Conservation (phyloP, 2,113 vertebrate genomes). For the Silurus glanis region DNA sequence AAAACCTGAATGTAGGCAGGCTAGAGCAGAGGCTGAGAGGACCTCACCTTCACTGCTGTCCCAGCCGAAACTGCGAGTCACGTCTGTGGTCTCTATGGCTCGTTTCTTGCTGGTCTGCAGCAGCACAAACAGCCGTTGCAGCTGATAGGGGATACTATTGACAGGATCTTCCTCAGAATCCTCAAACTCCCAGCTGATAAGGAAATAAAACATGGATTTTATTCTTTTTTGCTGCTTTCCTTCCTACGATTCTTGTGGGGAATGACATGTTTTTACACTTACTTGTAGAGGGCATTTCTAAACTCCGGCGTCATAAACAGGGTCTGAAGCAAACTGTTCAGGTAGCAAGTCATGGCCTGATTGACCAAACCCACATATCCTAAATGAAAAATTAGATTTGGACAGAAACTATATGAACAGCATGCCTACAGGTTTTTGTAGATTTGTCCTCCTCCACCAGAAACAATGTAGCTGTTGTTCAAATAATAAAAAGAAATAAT, state of each 20-base stretch:
- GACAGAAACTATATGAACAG: neutral
- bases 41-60: slow-evolving; percentile 91
- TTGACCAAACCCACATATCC: slow-evolving; percentile 98
- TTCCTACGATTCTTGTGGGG: no score
- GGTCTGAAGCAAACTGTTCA: slow-evolving; percentile 97
- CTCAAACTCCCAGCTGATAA: slow-evolving; percentile 95
- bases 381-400: slow-evolving; percentile 59
- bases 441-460: neutral
- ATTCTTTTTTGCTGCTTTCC: neutral
- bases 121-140: slow-evolving; percentile 95
- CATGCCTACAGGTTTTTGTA: neutral
- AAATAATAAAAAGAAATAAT: neutral
- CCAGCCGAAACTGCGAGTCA: slow-evolving; percentile 98
- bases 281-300: slow-evolving; percentile 98
- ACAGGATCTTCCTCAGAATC: slow-evolving; percentile 94
- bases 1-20: neutral
- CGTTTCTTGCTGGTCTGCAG: slow-evolving; percentile 98
- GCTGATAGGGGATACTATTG: slow-evolving; percentile 94
- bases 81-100: slow-evolving; percentile 97
- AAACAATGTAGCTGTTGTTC: neutral
- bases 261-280: slow-evolving; percentile 59
- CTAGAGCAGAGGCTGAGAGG: neutral
- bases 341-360: slow-evolving; percentile 98
- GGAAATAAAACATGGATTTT: neutral
- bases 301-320: slow-evolving; percentile 99